phyloP scores from a whole-genome alignment of 2,113 vertebrate genomes.

The Pomatostomus ruficeps region DNA sequence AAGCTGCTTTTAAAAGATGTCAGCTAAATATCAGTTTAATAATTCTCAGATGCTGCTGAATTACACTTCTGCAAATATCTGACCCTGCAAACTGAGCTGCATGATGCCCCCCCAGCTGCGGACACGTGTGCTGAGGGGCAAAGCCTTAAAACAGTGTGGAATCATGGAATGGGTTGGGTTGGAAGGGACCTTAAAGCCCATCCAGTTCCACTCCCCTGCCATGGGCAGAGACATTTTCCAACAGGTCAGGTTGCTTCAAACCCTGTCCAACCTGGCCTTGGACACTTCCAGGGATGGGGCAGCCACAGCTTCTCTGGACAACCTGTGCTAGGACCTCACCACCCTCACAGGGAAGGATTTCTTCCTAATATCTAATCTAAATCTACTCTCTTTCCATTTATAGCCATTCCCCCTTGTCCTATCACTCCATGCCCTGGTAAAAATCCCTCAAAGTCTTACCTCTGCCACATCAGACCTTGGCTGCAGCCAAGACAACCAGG shows the following conservation, averaged over 20 bases:
- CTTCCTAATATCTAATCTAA: neutral
- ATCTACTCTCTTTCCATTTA: neutral
- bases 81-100: neutral
- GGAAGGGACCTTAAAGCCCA: neutral
- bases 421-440: neutral
- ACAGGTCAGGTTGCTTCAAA: neutral
- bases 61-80: neutral
- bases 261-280: fast-evolving
- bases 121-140: neutral
- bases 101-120: fast-evolving
- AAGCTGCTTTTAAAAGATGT: neutral
- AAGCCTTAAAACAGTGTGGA: neutral
- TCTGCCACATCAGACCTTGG: neutral
- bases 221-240: neutral
- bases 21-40: neutral
- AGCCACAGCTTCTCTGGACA: neutral
- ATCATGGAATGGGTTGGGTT: neutral
- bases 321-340: neutral
- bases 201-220: neutral
- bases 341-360: neutral
- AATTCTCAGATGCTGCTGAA: neutral
- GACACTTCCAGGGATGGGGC: neutral
- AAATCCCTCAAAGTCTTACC: neutral
- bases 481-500: neutral
- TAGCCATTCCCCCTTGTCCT: neutral